Base-by-base conservation (phyloP, 2,113 vertebrate genomes). In the Myrmecobius fasciatus region DNA sequence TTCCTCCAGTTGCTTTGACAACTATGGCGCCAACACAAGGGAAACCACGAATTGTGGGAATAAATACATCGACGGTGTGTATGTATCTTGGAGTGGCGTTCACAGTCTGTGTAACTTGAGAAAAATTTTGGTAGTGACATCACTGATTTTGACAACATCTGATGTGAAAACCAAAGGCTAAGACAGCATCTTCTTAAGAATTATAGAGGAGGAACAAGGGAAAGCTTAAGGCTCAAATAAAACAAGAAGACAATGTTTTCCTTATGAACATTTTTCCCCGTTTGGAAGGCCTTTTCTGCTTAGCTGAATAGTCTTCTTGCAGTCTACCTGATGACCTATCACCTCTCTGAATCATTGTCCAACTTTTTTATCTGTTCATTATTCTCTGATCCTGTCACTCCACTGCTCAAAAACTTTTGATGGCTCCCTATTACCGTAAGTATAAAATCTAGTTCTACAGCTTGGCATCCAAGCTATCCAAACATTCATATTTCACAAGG, bases 1-100 rank as follows among this genome's bases (percentile, higher is more conserved):
- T 83, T 94, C 95, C 95, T 94, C 67, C 88, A 91, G 89, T 92
- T 90, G 24, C 89, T 93, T 25, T 90, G 92, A 96, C 46, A 95
- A 93, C 93, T 93, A 75, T 56, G 93, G 52, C 28, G 1, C 52
- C 49, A 75, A 75, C 53, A 75, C 51, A 89, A 95, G 89, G 91
- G 14, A 91, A 96, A 60, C 25, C 49, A 96, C 11, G 89, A 48
- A 92, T 53, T 60, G 43, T 10, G 9, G 94, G 94, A 96, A 91
- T 93, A 96, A 96, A 92, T 89, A 95, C 3, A 1, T 93, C 91
- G 54, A 92, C 0, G 2, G 26, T 60, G 83, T 91, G 7, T 93
- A 93, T 89, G 53, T 93, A 67, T 96, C 91, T 97, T 92, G 94
- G 96, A 94, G 2, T 2, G 89, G 52, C 36, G 89, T 36, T 92